A percentile compares a stretch with the other conserved stretches of the same genome.
These are phyloP conservation scores for Pyrocoelia pectoralis DNA, from an alignment of 2,888 invertebrate genomes.

Conservation along the genomic window DNA sequence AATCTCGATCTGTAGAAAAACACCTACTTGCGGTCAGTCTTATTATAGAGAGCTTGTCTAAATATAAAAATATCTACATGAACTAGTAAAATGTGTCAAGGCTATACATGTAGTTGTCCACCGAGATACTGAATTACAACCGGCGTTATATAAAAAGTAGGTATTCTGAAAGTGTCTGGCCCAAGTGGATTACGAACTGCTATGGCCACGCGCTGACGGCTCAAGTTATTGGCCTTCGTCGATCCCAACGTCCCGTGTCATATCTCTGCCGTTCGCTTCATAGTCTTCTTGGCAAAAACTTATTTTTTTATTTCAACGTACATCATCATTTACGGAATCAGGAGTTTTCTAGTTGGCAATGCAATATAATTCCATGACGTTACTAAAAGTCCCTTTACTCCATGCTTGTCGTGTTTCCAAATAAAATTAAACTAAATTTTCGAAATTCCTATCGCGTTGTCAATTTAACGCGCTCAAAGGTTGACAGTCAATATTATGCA, in stretches of 20 bases:
- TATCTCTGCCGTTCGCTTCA: conserved; percentile 45
- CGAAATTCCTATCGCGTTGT: no score
- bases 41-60: conserved; percentile 15
- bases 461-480: no score
- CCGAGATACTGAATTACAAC: conserved; percentile 57
- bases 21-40: conserved; percentile 30
- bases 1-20: conserved; percentile 37
- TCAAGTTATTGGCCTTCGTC: conserved; percentile 57
- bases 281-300: conserved; percentile 25
- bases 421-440: no score
- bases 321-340: no score
- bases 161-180: conserved; percentile 55
- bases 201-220: conserved; percentile 55
- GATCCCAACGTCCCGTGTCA: conserved; percentile 56
- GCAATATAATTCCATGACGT: no score
- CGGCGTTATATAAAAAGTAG: conserved; percentile 58
- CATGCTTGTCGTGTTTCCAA: no score
- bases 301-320: conserved; percentile 13
- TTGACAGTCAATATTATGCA: no score
- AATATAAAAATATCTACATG: no score
- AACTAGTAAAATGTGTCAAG: no score
- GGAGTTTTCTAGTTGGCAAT: no score
- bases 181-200: conserved; percentile 57
- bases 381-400: no score
- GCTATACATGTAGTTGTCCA: conserved; percentile 42